Percentiles rank a stretch among this genome's conserved stretches.
Evolutionary conservation across 2,888 invertebrate genomes (phyloP).

Genomic region (Agrotis clavis): DNA sequence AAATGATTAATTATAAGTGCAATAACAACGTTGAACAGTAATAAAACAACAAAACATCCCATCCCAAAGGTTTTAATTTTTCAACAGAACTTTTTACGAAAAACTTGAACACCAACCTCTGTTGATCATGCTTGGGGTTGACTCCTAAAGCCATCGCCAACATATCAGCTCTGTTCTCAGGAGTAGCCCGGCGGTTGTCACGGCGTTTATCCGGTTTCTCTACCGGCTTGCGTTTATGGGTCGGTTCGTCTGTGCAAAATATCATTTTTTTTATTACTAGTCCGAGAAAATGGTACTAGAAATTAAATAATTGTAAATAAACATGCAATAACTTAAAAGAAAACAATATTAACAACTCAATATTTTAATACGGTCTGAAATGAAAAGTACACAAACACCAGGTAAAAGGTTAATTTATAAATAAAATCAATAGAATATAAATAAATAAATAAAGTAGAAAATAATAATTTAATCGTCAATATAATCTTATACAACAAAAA

Average conservation of each 20-base stretch:
- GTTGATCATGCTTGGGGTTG: slow-evolving; percentile 83
- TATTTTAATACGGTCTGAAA: slow-evolving; percentile 11
- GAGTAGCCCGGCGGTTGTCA: slow-evolving; percentile 47
- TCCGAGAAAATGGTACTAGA: no score
- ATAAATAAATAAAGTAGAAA: not conserved
- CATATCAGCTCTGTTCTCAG: slow-evolving; percentile 82
- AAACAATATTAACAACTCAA: not conserved
- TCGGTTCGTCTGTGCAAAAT: slow-evolving; percentile 40
- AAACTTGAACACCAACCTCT: slow-evolving; percentile 63
- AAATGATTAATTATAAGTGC: no score
- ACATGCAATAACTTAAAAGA: slow-evolving; percentile 19
- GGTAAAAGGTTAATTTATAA: not conserved
- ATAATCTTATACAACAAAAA: not conserved
- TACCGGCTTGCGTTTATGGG: slow-evolving; percentile 51
- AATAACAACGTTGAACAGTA: no score
- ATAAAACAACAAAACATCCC: no score
- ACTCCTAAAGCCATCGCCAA: slow-evolving; percentile 91
- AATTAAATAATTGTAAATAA: not conserved
- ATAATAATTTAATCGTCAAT: not conserved
- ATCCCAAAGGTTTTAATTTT: not conserved
- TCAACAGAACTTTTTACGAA: not conserved
- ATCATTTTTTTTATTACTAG: not conserved
- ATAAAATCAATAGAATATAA: not conserved
- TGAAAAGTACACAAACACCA: not conserved
- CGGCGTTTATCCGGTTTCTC: slow-evolving; percentile 55